Evolutionary conservation across 2,888 invertebrate genomes (phyloP), one percentile per base, ranked within the genome.

Genomic region (Antheraea assamensis): DNA sequence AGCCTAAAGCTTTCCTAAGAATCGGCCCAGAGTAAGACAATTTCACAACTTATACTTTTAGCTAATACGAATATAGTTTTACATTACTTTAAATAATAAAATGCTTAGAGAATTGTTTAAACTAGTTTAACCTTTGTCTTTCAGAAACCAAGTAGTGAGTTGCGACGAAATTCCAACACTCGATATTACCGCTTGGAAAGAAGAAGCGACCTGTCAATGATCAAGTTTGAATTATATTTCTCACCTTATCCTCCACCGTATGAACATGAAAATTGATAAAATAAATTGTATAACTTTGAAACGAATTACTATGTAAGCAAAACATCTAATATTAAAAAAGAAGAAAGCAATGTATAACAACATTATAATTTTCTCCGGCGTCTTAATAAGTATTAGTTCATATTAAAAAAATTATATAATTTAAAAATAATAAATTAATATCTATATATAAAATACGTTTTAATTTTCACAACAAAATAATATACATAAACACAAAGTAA

Each of bases 1-100:
- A 90, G 74, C 84, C 85, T 0, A 75, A 75, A 0, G 85, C 88
- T 0, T 90, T 90, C 75, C 77, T 82, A 0, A 83, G 80, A 76
- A 77, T 83, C 31, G 82, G 83, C 19, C 73, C 76, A 4, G 80
- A 81, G 89, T 89, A 81, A 77, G 58, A 24, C 10, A 58, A 58
- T 58, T 24, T 24, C 42, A 42, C 42, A 13, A 42, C 7, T 42
- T 52, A 52, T 21, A 19, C 21, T 52, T 52, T 52, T 49, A 49
- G 19, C 17, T 15, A 49, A 49, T 35, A 52, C 21, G 52, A 19
- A 52, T 7, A 21, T 52, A 52, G 52, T 21, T 52, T 42, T 42
- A 42, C 42, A 42, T 42, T 35, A 42, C 42, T 42, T 42, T 42
- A 7, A 13, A 13, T 7, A 13, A 19, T 19, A 19, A 52, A 52